Evolutionary conservation across 2,888 invertebrate genomes (phyloP), one percentile per base, ranked within the genome.

Genomic region (Apotomis betuletana): DNA sequence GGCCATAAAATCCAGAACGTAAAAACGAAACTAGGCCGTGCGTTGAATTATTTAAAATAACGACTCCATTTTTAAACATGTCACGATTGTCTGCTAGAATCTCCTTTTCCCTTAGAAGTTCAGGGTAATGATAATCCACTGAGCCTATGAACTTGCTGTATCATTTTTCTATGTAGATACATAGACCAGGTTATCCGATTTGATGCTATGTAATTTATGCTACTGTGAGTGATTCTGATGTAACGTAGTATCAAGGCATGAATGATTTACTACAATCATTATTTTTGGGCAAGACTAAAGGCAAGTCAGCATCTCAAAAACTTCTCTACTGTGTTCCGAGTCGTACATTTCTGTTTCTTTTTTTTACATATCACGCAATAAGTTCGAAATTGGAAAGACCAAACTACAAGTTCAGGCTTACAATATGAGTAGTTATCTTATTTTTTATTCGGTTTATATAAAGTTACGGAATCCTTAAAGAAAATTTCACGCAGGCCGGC

Each of bases 1-100:
- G 72, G 46, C 67, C 67, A 68, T 72, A 72, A 68, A 72, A 72
- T 68, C 72, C 65, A 38, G 65, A 64, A 70, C 58, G 68, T 68
- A 67, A 68, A 68, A 59, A 44, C n/a, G 57, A 57, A 67, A 64
- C 13, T 70, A 54, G 70, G 65, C 58, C 65, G 67, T 52, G 51
- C 44, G 38, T 51, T 46, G 64, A 52, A 61, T 49, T 67, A 54
- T 72, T 72, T 62, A 63, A 71, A 67, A 62, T 38, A 63, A 63
- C 10, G 36, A 13, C 6, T 36, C 36, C 46, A 57, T 65, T 65
- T 65, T 57, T 57, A 65, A 65, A 65, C 65, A 57, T 57, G 36
- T 67, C 59, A 58, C 59, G 49, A 38, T 59, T 51, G 10, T 59
- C 51, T 38, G 49, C 49, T 12, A 13, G 54, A n/a, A 38, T 54